Base-by-base conservation (phyloP, 2,797 vertebrate genomes). In the Alcedo quadribrachys region DNA sequence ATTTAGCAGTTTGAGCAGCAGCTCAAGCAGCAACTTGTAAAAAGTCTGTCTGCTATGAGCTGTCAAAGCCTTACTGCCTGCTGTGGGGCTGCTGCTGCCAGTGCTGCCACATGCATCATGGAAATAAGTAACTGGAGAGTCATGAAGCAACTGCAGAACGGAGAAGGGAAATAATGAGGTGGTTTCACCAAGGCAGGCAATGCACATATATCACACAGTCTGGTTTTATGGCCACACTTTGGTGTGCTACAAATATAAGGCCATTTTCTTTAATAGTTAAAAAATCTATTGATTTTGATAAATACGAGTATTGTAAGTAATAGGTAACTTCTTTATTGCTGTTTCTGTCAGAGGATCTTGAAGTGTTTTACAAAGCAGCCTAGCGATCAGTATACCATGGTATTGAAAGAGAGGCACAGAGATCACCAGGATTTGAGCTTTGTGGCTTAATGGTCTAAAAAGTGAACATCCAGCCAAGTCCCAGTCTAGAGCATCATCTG, bases 111-210 rank as follows among this genome's bases (percentile, higher is more conserved):
- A 60, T 92, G 43, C 48, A 87, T 94, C 92, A 90, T 10, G 67
- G 9, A 83, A 92, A 94, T 61, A 35, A 5, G 35, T 50, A 85
- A 92, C 90, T 87, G 76, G 88, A 94, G 88, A 87, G 32, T 81
- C 76, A 73, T 81, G 90, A 92, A 91, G 86, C 0, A 0, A 15
- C 73, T 88, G 80, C 74, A 35, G 85, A 95, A 63, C 71, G 76
- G 61, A 85, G 88, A 87, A 89, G 62, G 42, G 58, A 89, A 69
- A 93, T 92, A 87, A 92, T 80, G 84, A 92, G 84, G 40, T 90
- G 69, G 66, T 75, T 96, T 94, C 94, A 90, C 86, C 73, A 76
- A 89, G 84, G 94, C 87, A 94, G 93, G 84, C 86, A 85, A 62
- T 8, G 73, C 3, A 19, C 79, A 22, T 92, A 81, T 95, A 91